Base-by-base conservation (phyloP, 1,140 invertebrate species). In the Pachypsylla venusta region DNA sequence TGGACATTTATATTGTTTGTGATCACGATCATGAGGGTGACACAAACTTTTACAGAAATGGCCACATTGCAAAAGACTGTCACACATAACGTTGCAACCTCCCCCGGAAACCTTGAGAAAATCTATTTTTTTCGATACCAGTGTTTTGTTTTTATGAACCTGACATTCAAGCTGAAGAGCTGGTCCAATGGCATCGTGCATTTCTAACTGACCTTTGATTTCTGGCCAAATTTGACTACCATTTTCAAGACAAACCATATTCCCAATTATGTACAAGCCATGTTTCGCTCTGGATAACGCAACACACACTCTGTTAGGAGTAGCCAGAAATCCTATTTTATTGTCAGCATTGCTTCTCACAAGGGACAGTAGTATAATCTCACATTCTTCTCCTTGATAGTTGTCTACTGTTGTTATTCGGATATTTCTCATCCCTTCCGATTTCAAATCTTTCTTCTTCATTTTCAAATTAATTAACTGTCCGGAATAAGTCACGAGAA, bases 371-470 rank as follows among this genome's bases (percentile, higher is more conserved):
- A 93, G 66, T 60, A 92, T 82, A 25, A 93, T 88, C 62, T 88
- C 81, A 35, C 81, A 85, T 71, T 93, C 89, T 70, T 92, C 83
- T 0, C 89, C 89, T 75, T 91, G 88, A 67, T 79, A 91, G 67
- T 87, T 88, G 69, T 92, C 89, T 1, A 91, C 78, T 3, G 80
- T 78, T 28, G 78, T 77, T 24, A 89, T 76, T 57, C 75, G 71
- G 2, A 81, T 16, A 22, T 61, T 25, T 26, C 20, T 10, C 20
- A 61, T 57, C 56, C 57, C 55, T n/a, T 19, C 22, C 22, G 40
- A 42, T 42, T 19, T 39, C 25, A 24, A 24, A 24, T 55, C n/a
- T 19, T 58, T 39, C 16, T 20, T 24, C 16, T 2, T 14, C 26
- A 20, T 57, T 27, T 57, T 28, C 10, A 64, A 25, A 2, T 27